Conservation (phyloP, 2,888 invertebrate species). For the Abrostola tripartita region DNA sequence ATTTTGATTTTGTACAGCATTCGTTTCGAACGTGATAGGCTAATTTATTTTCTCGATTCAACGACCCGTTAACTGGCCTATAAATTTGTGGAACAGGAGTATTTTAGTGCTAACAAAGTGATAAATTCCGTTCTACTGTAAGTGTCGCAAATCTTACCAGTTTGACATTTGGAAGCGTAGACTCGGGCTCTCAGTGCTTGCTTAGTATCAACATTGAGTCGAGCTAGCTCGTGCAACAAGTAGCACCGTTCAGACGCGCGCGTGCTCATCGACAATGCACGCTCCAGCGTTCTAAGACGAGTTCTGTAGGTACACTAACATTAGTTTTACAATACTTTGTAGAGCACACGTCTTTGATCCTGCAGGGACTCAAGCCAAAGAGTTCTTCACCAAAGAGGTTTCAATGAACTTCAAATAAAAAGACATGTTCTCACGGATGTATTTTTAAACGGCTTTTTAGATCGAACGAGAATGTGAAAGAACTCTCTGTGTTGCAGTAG, state of each 20-base stretch:
- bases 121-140: constrained; percentile 37
- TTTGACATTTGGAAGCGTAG: constrained; percentile 78
- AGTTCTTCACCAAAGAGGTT: too few species aligned
- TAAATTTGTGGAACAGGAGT: constrained; percentile 37
- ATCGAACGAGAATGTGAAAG: too few species aligned
- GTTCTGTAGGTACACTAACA: constrained; percentile 58
- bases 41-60: constrained; percentile 45
- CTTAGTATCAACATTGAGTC: constrained; percentile 76
- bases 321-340: background rate
- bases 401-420: too few species aligned
- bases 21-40: constrained; percentile 20
- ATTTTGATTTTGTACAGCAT: constrained; percentile 4
- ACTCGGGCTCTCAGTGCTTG: constrained; percentile 74
- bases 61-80: constrained; percentile 36
- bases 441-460: too few species aligned
- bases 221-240: constrained; percentile 78
- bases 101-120: constrained; percentile 42
- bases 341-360: background rate
- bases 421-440: too few species aligned
- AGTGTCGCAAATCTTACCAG: constrained; percentile 64
- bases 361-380: background rate
- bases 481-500: too few species aligned
- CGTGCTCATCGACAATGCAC: constrained; percentile 68
- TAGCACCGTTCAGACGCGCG: constrained; percentile 78
- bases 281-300: constrained; percentile 74